These are phyloP conservation scores for Mormyrus proboscirostris DNA, from an alignment of 2,797 vertebrate genomes.

Conservation along the genomic window DNA sequence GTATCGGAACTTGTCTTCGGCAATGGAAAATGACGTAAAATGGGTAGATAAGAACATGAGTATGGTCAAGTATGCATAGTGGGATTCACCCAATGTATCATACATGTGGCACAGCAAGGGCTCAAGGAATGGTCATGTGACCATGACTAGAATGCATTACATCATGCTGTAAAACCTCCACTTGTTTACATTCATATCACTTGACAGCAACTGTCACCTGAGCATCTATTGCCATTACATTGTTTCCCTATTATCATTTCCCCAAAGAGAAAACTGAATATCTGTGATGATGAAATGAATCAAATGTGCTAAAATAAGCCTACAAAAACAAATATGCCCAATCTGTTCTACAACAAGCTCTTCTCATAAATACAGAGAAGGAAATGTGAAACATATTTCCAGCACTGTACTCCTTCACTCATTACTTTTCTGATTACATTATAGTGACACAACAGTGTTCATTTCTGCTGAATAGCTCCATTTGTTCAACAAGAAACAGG, in stretches of 20 bases:
- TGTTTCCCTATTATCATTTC: neutral
- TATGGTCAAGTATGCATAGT: neutral
- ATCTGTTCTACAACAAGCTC: slow-evolving; percentile 13
- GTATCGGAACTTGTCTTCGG: neutral
- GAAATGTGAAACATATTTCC: slow-evolving; percentile 6
- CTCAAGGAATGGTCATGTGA: neutral
- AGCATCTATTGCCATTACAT: neutral
- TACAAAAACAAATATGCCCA: slow-evolving; percentile 8
- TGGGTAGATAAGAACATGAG: neutral
- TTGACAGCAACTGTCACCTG: neutral
- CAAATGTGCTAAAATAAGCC: slow-evolving; percentile 5
- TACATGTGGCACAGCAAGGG: neutral
- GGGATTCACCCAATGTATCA: neutral
- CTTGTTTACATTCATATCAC: neutral
- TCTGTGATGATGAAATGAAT: neutral
- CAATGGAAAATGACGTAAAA: neutral
- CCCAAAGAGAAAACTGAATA: neutral
- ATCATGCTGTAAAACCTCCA: neutral
- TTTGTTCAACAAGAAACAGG: slow-evolving; percentile 19
- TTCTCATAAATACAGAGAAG: neutral
- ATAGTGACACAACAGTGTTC: slow-evolving; percentile 19
- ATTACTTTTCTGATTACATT: slow-evolving; percentile 23
- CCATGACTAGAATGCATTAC: neutral
- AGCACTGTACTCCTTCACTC: neutral
- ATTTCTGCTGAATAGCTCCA: slow-evolving; percentile 21